These are phyloP conservation scores for Rhinoraja longicauda DNA, from an alignment of 2,797 vertebrate species.

Conservation along the genomic window DNA sequence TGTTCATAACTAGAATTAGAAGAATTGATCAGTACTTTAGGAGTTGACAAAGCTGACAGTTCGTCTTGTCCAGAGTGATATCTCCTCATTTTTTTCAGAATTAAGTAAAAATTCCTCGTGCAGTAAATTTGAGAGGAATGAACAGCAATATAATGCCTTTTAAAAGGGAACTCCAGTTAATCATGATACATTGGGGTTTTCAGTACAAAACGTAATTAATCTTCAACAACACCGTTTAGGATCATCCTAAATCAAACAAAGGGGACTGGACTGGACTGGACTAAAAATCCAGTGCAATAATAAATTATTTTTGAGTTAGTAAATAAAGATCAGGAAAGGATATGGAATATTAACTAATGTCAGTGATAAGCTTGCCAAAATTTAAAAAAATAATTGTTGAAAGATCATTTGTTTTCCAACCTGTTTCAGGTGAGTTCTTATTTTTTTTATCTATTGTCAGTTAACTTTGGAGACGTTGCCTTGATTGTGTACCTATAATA, in stretches of 20 bases:
- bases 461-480: neutral
- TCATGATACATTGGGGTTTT: neutral
- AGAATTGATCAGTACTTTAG: too few species aligned
- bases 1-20: neutral
- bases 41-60: neutral
- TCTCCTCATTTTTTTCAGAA: neutral
- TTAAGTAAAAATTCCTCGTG: neutral
- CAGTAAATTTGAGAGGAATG: neutral
- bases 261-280: neutral
- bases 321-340: neutral
- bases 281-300: neutral
- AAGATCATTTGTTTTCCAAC: slow-evolving; percentile 1
- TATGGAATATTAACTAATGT: neutral
- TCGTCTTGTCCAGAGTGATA: neutral
- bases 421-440: neutral
- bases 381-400: neutral
- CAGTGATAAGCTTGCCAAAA: neutral
- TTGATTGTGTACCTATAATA: neutral
- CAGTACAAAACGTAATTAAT: neutral
- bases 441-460: neutral
- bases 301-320: neutral
- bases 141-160: neutral
- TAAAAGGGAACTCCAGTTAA: neutral
- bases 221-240: neutral
- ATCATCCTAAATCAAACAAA: neutral